Evolutionary conservation across 2,888 invertebrate genomes (phyloP).

Genomic region (Subacronicta megacephala): DNA sequence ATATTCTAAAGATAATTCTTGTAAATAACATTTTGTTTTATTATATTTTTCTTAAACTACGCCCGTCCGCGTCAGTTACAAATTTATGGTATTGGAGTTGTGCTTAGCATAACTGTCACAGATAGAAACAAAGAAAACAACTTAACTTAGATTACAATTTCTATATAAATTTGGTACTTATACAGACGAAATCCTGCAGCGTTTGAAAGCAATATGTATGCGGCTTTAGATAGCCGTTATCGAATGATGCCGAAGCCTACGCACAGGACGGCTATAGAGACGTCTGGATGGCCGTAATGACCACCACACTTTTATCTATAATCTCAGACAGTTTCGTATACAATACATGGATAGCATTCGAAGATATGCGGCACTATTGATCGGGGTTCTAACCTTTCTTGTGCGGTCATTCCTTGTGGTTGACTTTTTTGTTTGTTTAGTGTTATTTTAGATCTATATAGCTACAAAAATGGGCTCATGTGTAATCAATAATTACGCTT

Average conservation of each 20-base stretch:
- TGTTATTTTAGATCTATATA: not conserved
- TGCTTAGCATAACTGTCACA: no score
- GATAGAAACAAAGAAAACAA: no score
- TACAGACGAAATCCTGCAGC: not conserved
- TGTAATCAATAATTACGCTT: no score
- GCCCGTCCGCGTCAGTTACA: no score
- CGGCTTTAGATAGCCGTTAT: constrained; percentile 34
- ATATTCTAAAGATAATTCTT: no score
- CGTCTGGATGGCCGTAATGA: constrained; percentile 68
- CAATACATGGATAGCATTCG: constrained; percentile 53
- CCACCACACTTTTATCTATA: constrained; percentile 57
- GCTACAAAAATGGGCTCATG: no score
- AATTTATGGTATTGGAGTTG: no score
- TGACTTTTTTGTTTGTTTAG: not conserved
- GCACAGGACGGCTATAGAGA: constrained; percentile 65
- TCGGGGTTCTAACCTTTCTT: constrained; percentile 1
- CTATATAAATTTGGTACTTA: no score
- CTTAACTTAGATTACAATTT: no score
- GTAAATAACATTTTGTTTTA: no score
- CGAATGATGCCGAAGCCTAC: constrained; percentile 52
- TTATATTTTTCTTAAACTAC: no score
- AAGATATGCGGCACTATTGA: constrained; percentile 42
- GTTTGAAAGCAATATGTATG: constrained; percentile 25
- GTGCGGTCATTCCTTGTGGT: not conserved
- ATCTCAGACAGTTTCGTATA: constrained; percentile 64